Conservation (phyloP, 2,113 vertebrate species). For the Trematomus loennbergii region DNA sequence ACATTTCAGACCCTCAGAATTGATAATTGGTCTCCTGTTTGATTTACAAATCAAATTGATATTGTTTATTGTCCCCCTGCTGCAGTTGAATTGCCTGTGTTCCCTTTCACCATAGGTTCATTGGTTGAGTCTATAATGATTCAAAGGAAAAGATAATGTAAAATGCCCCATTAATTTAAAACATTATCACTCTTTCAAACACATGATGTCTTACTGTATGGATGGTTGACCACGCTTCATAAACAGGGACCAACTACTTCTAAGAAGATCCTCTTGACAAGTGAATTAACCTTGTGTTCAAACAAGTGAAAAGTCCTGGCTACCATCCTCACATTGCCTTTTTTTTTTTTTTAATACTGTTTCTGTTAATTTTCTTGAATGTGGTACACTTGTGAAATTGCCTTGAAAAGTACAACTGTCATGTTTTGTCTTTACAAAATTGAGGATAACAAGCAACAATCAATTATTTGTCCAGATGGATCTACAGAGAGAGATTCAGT, state of each 20-base stretch:
- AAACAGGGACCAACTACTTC: constrained; percentile 13
- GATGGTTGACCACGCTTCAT: constrained; percentile 3
- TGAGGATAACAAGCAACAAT: constrained; percentile 17
- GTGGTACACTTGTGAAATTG: constrained; percentile 6
- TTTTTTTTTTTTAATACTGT: background rate
- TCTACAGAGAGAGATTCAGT: constrained; percentile 13
- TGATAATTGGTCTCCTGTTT: background rate
- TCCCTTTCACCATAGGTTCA: background rate
- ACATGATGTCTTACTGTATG: constrained; percentile 52
- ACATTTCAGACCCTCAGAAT: constrained; percentile 2
- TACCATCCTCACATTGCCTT: constrained; percentile 12
- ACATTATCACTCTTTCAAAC: constrained; percentile 34
- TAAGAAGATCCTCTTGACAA: constrained; percentile 17
- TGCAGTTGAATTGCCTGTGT: background rate
- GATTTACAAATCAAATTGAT: background rate
- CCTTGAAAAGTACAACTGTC: constrained; percentile 19
- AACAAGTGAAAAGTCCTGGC: background rate
- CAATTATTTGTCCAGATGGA: constrained; percentile 29
- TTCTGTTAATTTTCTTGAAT: constrained; percentile 33
- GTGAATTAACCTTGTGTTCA: constrained; percentile 29
- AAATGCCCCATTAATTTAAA: background rate
- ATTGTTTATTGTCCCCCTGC: background rate
- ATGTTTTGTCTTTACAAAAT: constrained; percentile 15
- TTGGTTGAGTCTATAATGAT: background rate
- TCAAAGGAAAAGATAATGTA: background rate